These are phyloP conservation scores for Phenganax marumi DNA, from an alignment of 92 coral and sea anemone species.

Conservation along the genomic window DNA sequence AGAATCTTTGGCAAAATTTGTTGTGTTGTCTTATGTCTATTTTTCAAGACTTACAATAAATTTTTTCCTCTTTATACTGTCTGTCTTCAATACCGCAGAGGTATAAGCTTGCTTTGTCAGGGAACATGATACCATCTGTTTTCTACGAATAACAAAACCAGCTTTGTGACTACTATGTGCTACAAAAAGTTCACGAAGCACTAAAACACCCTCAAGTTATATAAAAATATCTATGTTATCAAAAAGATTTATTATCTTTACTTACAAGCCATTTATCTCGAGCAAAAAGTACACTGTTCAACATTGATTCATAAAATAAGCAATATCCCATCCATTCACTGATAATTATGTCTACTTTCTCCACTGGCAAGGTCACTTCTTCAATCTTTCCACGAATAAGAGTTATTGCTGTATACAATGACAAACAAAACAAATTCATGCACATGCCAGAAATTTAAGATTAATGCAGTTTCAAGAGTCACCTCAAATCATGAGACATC, in stretches of 20 bases:
- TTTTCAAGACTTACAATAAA: constrained; percentile 73
- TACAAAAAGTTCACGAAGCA: too few species aligned
- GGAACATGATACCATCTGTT: constrained; percentile 86
- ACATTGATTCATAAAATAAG: constrained; percentile 92
- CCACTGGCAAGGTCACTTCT: constrained; percentile 80
- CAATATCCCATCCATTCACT: constrained; percentile 99
- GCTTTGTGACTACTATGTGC: too few species aligned
- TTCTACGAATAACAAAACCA: constrained; percentile 45
- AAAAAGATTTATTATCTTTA: not conserved
- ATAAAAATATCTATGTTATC: not conserved
- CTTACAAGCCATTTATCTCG: constrained; percentile 99
- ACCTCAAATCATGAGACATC: too few species aligned
- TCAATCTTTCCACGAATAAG: constrained; percentile 91
- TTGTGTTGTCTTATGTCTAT: not conserved
- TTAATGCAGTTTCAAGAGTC: too few species aligned
- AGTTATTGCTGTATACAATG: constrained; percentile 66
- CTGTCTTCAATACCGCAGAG: constrained; percentile 97
- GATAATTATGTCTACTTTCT: constrained; percentile 88
- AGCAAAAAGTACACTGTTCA: constrained; percentile 97
- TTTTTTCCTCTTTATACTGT: constrained; percentile 98
- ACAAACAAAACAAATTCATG: not conserved
- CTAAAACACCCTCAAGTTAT: not conserved
- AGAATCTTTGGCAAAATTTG: not conserved
- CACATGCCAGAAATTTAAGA: too few species aligned
- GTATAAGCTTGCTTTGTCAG: constrained; percentile 88